These are phyloP conservation scores for Sebastes hubbsi DNA, from an alignment of 2,797 vertebrate species.

Conservation along the genomic window DNA sequence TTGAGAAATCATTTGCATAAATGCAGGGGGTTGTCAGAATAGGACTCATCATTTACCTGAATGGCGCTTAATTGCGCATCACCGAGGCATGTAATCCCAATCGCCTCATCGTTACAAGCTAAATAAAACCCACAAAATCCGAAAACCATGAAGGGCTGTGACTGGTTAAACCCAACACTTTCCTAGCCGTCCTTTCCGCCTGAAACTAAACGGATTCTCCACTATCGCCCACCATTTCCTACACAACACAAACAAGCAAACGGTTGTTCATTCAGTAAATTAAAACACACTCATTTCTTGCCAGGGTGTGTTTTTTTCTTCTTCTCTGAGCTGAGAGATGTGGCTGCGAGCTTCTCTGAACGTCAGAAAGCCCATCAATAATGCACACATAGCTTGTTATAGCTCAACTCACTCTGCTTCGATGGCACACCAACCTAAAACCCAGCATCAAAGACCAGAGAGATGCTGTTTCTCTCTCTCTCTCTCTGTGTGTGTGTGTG, in stretches of 20 bases:
- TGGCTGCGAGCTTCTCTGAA: slow-evolving; percentile 63
- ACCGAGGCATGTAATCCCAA: slow-evolving; percentile 31
- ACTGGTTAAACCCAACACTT: neutral
- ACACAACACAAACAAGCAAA: slow-evolving; percentile 22
- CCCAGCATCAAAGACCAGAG: slow-evolving; percentile 60
- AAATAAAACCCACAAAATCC: neutral
- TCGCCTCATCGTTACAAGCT: slow-evolving; percentile 7
- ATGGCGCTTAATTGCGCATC: slow-evolving; percentile 60
- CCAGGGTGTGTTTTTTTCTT: neutral
- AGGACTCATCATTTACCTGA: slow-evolving; percentile 59
- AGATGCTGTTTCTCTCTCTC: slow-evolving; percentile 2
- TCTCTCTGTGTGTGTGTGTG: neutral
- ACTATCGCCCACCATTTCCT: slow-evolving; percentile 33
- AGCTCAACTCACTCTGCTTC: slow-evolving; percentile 67
- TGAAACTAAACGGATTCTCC: slow-evolving; percentile 26
- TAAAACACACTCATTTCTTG: slow-evolving; percentile 23
- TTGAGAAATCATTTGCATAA: slow-evolving; percentile 38
- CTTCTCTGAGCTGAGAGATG: slow-evolving; percentile 45
- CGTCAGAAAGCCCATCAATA: slow-evolving; percentile 73
- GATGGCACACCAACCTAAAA: slow-evolving; percentile 64
- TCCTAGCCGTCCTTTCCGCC: neutral
- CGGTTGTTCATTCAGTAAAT: slow-evolving; percentile 53
- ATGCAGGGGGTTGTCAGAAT: slow-evolving; percentile 37
- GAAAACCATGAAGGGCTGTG: neutral
- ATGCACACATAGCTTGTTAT: slow-evolving; percentile 78